Evolutionary conservation across 1,140 invertebrate species (phyloP), one percentile per base, ranked within the genome.

Genomic region (Tetramorium simillimum): DNA sequence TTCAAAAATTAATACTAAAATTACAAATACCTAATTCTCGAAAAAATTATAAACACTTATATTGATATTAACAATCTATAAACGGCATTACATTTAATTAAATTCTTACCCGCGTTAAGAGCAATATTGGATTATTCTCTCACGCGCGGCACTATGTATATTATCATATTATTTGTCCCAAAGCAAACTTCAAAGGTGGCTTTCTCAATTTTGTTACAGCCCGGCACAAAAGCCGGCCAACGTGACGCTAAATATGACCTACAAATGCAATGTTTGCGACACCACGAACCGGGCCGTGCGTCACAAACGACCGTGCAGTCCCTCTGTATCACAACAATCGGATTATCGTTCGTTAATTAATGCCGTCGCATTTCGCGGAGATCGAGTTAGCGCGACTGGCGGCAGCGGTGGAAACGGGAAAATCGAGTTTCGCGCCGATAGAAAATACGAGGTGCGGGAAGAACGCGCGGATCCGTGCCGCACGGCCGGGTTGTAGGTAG

Each of bases 291-390:
- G 37, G 40, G n/a, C 14, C 18, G 16, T 24, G 67, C 53, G 28
- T 73, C 37, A 56, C 51, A 43, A 73, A 56, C 40, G 40, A 73
- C 18, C 28, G n/a, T 46, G 53, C 67, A 28, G n/a, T 2, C 40
- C 21, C 7, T 46, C 24, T 84, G 67, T 84, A 75, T 84, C 80
- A 49, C 80, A 75, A 84, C 69, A 75, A 84, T 84, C 43, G 40
- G 69, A 84, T 84, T 84, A 84, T 75, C 69, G 40, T 24, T 49
- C 67, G 40, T 40, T 84, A 84, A 84, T 84, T 84, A 84, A 84
- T 84, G 69, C 43, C 53, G 69, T 84, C 43, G 80, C 80, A 84
- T 84, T 84, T 84, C 53, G 40, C 43, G 53, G 53, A 58, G 43
- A 84, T 84, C 53, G 69, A 84, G 40, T 84, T 84, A 84, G 69